Evolutionary conservation across 2,888 invertebrate species (phyloP).

Genomic region (Mimas tiliae): DNA sequence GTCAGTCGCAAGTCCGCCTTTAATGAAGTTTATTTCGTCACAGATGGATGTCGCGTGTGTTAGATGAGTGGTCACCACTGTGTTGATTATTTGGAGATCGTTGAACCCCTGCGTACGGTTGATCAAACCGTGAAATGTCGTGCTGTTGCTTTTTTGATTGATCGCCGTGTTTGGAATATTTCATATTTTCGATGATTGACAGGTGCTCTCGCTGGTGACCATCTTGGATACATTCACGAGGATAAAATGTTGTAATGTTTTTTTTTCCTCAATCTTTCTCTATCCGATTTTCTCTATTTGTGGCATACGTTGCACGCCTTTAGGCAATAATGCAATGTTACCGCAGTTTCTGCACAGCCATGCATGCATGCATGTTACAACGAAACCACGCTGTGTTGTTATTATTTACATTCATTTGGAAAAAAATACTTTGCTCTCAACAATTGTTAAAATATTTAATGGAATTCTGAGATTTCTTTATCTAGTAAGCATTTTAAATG

Average conservation of each 20-base stretch:
- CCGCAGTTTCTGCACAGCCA: constrained; percentile 1
- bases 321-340: constrained; percentile 31
- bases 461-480: not conserved
- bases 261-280: constrained; percentile 65
- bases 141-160: constrained; percentile 49
- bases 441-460: not conserved
- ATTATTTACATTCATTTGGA: not conserved
- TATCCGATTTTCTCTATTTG: constrained; percentile 48
- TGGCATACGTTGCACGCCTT: constrained; percentile 36
- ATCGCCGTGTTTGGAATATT: constrained; percentile 41
- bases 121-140: constrained; percentile 52
- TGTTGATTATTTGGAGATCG: constrained; percentile 50
- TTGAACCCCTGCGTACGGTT: constrained; percentile 53
- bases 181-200: constrained; percentile 24
- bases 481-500: not conserved
- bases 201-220: not conserved
- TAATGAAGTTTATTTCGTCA: constrained; percentile 9
- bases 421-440: not conserved
- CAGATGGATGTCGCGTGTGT: constrained; percentile 7
- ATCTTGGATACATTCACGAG: not conserved
- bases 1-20: no score
- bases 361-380: constrained; percentile 6
- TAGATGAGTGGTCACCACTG: constrained; percentile 29
- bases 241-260: constrained; percentile 10
- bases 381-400: not conserved